Evolutionary conservation across 2,888 invertebrate species (phyloP).

Genomic region (Linnaemya vulpina): DNA sequence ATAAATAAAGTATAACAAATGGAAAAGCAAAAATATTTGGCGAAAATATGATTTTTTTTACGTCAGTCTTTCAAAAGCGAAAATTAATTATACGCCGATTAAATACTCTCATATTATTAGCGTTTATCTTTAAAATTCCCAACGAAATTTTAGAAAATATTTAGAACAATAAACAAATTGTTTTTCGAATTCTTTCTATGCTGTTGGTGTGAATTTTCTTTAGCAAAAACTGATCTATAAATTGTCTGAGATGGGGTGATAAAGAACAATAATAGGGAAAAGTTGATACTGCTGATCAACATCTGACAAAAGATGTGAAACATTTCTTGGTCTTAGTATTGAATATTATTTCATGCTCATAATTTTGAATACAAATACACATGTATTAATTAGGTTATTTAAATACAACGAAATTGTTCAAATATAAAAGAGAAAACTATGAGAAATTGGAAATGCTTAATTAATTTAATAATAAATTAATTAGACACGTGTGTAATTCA

Average conservation of each 20-base stretch:
- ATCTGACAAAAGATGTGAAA: conserved; percentile 59
- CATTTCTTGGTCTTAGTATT: conserved; percentile 56
- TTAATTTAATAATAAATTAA: conserved; percentile 32
- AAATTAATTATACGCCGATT: conserved; percentile 66
- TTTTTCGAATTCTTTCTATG: conserved; percentile 23
- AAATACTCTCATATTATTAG: conserved; percentile 50
- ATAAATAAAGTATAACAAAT: conserved; percentile 50
- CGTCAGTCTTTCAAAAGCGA: conserved; percentile 53
- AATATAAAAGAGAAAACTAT: conserved; percentile 3
- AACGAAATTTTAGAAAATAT: conserved; percentile 47
- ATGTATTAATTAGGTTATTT: neutral
- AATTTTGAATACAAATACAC: neutral
- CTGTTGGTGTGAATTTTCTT: conserved; percentile 28
- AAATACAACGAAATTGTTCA: conserved; percentile 30
- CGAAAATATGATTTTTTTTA: conserved; percentile 48
- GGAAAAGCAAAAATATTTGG: conserved; percentile 60
- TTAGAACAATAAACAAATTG: conserved; percentile 59
- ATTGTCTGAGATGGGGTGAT: conserved; percentile 1
- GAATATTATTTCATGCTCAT: conserved; percentile 2
- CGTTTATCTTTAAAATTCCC: conserved; percentile 26
- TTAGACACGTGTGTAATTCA: neutral
- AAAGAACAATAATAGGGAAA: neutral
- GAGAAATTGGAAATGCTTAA: conserved; percentile 16
- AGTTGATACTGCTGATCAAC: conserved; percentile 39
- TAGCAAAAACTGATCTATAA: conserved; percentile 19